These are phyloP conservation scores for Actinia tenebrosa DNA, from an alignment of 64 coral and sea anemone genomes.

Conservation along the genomic window DNA sequence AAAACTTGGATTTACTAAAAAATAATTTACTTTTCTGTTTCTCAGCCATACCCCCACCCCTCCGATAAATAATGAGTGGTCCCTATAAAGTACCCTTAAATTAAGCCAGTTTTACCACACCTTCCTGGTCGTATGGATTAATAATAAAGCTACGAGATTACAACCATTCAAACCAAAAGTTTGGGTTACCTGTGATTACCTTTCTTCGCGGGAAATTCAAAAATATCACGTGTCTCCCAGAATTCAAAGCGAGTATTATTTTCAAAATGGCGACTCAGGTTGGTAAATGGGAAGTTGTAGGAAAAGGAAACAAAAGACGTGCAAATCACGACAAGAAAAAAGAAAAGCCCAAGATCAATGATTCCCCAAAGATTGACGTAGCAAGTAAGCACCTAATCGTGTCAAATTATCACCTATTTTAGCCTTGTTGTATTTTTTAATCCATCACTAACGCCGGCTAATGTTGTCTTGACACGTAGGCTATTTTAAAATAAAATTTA, in stretches of 20 bases:
- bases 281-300: slow-evolving; percentile 64
- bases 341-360: slow-evolving; percentile 29
- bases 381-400: slow-evolving; percentile 29
- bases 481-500: slow-evolving; percentile 8
- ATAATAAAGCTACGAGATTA: no score
- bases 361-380: slow-evolving; percentile 27
- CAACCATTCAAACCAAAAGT: no score
- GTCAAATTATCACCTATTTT: neutral
- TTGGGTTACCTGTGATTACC: neutral
- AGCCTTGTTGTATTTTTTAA: neutral
- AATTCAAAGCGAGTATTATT: slow-evolving; percentile 15
- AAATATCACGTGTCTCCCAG: slow-evolving; percentile 28
- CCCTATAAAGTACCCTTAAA: no score
- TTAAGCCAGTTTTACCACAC: no score
- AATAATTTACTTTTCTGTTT: no score
- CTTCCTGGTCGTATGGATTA: no score
- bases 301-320: slow-evolving; percentile 43
- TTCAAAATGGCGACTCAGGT: slow-evolving; percentile 53
- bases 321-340: slow-evolving; percentile 46
- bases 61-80: no score
- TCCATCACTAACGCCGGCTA: neutral
- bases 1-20: no score
- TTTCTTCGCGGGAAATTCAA: slow-evolving; percentile 45
- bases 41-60: no score
- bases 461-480: neutral